These are phyloP conservation scores for Callimorpha dominula DNA, from an alignment of 2,888 invertebrate genomes.

Conservation along the genomic window DNA sequence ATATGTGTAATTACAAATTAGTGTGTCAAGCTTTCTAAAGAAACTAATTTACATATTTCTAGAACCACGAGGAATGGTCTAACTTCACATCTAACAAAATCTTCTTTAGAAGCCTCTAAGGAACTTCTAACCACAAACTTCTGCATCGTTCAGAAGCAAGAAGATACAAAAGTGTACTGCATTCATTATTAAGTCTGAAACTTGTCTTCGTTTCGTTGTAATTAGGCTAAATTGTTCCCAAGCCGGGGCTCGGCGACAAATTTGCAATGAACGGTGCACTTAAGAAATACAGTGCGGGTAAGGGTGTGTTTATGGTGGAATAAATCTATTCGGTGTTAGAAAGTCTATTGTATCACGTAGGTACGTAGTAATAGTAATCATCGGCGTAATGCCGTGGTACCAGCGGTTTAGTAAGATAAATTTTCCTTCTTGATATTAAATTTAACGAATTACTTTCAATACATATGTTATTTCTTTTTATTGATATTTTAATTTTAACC, in stretches of 20 bases:
- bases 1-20: too few relatives aligned
- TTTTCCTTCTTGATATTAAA: too few relatives aligned
- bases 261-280: slow-evolving; percentile 52
- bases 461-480: too few relatives aligned
- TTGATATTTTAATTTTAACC: too few relatives aligned
- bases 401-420: too few relatives aligned
- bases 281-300: slow-evolving; percentile 38
- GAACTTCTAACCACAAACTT: slow-evolving; percentile 16
- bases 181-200: slow-evolving; percentile 48
- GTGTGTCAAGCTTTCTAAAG: too few relatives aligned
- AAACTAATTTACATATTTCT: neutral
- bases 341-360: neutral
- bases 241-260: slow-evolving; percentile 48
- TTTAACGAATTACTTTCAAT: too few relatives aligned
- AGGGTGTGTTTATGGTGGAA: slow-evolving; percentile 34
- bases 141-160: neutral
- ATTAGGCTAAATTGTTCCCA: slow-evolving; percentile 53
- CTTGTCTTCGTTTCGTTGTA: slow-evolving; percentile 51
- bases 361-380: too few relatives aligned
- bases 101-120: neutral
- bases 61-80: neutral
- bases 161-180: slow-evolving; percentile 36
- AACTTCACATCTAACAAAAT: neutral
- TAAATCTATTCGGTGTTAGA: neutral
- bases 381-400: too few relatives aligned